These are phyloP conservation scores for Laticauda laticaudata DNA, from an alignment of 2,113 vertebrate genomes.

Conservation along the genomic window DNA sequence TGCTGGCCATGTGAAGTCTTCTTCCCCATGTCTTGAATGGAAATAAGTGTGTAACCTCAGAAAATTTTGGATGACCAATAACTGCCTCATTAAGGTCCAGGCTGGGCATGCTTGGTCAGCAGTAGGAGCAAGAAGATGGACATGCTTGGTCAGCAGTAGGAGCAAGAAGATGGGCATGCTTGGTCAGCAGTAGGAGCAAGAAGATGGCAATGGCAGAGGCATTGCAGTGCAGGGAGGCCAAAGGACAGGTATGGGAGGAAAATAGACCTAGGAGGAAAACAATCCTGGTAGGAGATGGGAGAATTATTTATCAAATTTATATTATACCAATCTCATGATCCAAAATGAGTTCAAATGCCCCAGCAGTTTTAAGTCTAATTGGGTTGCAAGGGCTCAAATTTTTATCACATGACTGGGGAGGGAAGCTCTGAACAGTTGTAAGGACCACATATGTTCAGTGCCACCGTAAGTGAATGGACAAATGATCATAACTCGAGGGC, in stretches of 20 bases:
- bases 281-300: not conserved
- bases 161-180: not conserved
- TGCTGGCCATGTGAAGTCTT: not conserved
- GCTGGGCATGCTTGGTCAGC: not conserved
- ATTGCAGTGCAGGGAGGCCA: not conserved
- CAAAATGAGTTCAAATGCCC: not conserved
- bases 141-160: not conserved
- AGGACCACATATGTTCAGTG: not conserved
- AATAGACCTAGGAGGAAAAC: not conserved
- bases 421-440: not conserved
- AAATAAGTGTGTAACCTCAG: not conserved
- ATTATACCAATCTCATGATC: not conserved
- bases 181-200: not conserved
- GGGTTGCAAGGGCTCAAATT: not conserved
- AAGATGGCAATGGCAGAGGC: not conserved
- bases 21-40: not conserved
- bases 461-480: not conserved
- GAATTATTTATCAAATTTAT: not conserved
- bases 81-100: not conserved
- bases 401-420: not conserved
- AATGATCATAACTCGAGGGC: not conserved
- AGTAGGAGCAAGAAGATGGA: not conserved
- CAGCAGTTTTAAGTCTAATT: not conserved
- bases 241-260: not conserved
- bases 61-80: not conserved